Conservation (phyloP, 2,113 vertebrate genomes). For the Capreolus pygargus region DNA sequence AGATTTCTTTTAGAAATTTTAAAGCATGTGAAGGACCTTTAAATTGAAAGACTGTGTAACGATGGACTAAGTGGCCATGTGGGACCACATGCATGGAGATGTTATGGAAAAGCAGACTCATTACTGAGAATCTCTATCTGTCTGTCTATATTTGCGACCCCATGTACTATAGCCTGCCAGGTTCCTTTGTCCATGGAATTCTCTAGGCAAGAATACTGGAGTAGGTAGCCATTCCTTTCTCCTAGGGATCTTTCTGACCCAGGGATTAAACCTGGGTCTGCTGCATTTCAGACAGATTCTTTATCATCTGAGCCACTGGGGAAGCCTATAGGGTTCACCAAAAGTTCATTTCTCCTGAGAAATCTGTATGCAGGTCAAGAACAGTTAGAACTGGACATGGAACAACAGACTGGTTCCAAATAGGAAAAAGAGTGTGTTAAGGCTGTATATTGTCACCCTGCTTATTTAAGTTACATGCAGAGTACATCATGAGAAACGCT, state of each 20-base stretch:
- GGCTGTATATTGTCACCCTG: neutral
- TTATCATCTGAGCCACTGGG: neutral
- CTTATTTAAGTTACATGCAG: neutral
- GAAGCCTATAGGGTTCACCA: neutral
- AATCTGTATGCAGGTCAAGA: neutral
- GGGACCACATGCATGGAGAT: neutral
- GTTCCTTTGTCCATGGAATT: neutral
- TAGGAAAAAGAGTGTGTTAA: accelerated
- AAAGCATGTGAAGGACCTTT: neutral
- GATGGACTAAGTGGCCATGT: neutral
- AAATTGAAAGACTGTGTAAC: neutral
- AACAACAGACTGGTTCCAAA: neutral
- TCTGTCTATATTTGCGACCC: neutral
- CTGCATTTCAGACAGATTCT: neutral
- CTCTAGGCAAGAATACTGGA: neutral
- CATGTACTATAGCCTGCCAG: neutral
- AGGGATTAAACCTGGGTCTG: neutral
- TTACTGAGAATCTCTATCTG: neutral
- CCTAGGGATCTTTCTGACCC: neutral
- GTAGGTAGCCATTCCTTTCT: neutral
- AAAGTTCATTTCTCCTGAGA: neutral
- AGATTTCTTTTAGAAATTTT: neutral
- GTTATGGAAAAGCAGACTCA: neutral
- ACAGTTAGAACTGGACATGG: neutral
- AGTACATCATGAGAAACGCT: neutral